Evolutionary conservation across 2,113 vertebrate genomes (phyloP).

Genomic region (crab-eating macaque (Macaca fascicularis)): DNA sequence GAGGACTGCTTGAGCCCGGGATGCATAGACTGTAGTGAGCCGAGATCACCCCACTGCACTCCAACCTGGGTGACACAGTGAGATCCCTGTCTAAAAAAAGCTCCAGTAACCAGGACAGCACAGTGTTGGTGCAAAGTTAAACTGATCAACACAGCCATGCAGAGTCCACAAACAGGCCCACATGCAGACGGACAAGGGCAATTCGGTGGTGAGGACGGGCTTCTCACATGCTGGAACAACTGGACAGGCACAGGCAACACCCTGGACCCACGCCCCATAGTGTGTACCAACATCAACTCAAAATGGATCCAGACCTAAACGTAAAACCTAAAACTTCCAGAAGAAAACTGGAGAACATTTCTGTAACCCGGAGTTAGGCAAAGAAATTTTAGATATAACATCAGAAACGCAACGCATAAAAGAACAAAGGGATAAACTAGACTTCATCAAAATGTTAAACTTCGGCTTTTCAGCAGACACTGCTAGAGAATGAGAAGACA

Average conservation of each 20-base stretch:
- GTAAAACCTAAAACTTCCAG: not conserved
- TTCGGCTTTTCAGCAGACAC: not conserved
- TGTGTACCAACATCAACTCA: not conserved
- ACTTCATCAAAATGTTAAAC: not conserved
- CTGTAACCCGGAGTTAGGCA: not conserved
- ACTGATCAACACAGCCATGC: no score
- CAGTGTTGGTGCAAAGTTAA: rapidly evolving
- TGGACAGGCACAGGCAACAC: not conserved
- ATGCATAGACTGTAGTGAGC: no score
- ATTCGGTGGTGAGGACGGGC: not conserved
- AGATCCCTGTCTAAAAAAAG: no score
- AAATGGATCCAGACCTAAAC: not conserved
- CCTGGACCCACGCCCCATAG: no score
- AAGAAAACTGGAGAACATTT: not conserved
- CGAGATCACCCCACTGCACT: no score
- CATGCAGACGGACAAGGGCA: not conserved
- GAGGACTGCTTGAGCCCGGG: no score
- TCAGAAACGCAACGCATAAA: not conserved
- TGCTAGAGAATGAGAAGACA: not conserved
- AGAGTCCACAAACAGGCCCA: not conserved
- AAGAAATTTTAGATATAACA: not conserved
- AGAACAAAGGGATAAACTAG: not conserved
- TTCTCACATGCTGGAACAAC: not conserved
- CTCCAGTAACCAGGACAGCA: rapidly evolving
- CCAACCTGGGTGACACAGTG: no score